Base-by-base conservation (phyloP, 2,888 invertebrate genomes). In the Philereme transversata region DNA sequence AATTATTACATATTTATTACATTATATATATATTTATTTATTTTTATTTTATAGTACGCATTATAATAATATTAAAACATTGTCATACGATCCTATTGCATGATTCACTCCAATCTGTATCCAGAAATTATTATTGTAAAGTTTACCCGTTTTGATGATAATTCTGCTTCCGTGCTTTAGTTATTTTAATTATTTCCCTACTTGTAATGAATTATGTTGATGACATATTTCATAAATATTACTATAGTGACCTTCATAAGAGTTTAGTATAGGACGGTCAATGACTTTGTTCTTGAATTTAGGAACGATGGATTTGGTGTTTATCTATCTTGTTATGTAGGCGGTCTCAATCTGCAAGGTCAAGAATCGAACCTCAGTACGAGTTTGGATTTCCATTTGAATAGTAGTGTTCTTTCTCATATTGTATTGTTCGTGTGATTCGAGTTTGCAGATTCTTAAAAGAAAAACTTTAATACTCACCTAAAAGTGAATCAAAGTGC, bases 291-390 rank as follows among this genome's bases (percentile, higher is more conserved):
- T 79, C 75, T 78, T 72, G 66, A 75, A 81, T 78, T 83, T 71
- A 74, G 69, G 60, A 51, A 62, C 62, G 64, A 62, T 49, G 57
- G 57, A 55, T 46, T 53, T 43, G 43, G 34, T 82, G 73, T 85
- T 83, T 85, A 76, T 76, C 68, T 80, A 77, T 72, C 67, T 72
- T 76, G 75, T 81, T 83, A 84, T 84, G 90, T 90, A 86, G 89
- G 87, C 78, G 87, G 83, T 71, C 79, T 76, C 76, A 77, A 83
- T 82, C 69, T 60, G 67, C 87, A 90, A 90, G 90, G 90, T 82
- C 84, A 70, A 68, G 57, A 51, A 63, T 61, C 60, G 51, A 49
- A 48, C 48, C 66, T 68, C 70, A 80, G 77, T 79, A 62, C 70
- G 68, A 75, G 73, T 77, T 68, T 69, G 68, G 70, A 78, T 74